Percentiles rank a stretch among this genome's conserved stretches.
These are phyloP conservation scores for Micropterix aruncella DNA, from an alignment of 2,888 invertebrate species.

Conservation along the genomic window DNA sequence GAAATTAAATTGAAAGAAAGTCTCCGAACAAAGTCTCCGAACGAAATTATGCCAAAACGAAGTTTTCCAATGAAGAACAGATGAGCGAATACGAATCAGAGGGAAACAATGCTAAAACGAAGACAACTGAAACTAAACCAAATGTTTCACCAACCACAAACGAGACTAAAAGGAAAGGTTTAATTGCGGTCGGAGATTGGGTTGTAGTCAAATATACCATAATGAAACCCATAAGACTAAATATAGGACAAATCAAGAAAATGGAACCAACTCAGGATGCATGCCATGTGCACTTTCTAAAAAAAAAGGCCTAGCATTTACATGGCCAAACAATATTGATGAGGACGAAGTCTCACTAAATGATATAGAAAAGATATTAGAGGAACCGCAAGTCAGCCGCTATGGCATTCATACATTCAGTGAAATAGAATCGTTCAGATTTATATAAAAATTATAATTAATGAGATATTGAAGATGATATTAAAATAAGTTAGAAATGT, in stretches of 20 bases:
- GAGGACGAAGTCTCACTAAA: constrained; percentile 1
- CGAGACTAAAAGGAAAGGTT: constrained; percentile 1
- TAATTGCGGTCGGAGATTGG: constrained; percentile 1
- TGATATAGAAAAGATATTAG: constrained; percentile 1
- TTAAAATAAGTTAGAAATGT: constrained; percentile 1
- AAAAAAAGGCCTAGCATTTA: constrained; percentile 1
- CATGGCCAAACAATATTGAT: constrained; percentile 1
- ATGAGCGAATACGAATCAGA: constrained; percentile 2
- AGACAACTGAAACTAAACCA: constrained; percentile 1
- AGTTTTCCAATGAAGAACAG: constrained; percentile 2
- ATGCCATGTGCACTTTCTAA: constrained; percentile 1
- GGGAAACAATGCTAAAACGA: constrained; percentile 1
- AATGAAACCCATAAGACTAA: not conserved
- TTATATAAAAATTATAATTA: not conserved
- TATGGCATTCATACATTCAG: constrained; percentile 2
- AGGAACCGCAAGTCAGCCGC: constrained; percentile 2
- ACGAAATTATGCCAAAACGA: not conserved
- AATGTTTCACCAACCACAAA: constrained; percentile 2
- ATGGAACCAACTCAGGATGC: constrained; percentile 2
- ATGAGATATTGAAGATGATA: no score
- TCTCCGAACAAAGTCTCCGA: constrained; percentile 1
- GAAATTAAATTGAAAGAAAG: not conserved
- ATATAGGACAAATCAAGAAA: constrained; percentile 1
- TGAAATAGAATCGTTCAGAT: not conserved
- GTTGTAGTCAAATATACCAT: not conserved